phyloP scores from a whole-genome alignment of 2,888 invertebrate species.

The Molanna angustata region DNA sequence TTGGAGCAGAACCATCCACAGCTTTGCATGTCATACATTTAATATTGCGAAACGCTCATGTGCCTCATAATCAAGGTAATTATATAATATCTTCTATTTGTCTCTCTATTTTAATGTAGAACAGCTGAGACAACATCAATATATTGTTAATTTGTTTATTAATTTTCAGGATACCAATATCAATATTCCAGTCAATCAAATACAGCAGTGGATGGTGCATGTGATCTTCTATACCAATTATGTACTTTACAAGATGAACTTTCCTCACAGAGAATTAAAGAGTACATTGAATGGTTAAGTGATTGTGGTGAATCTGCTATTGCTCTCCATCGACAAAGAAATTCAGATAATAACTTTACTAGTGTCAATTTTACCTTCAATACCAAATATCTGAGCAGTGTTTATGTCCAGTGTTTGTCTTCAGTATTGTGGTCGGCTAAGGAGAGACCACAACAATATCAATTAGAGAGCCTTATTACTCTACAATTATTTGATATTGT shows the following conservation, averaged over 20 bases:
- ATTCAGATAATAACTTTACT: conserved; percentile 45
- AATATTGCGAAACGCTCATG: conserved; percentile 45
- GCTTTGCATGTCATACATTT: conserved; percentile 32
- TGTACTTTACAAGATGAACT: conserved; percentile 58
- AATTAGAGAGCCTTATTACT: conserved; percentile 67
- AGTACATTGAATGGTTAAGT: conserved; percentile 73
- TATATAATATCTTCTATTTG: not conserved
- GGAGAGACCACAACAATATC: conserved; percentile 58
- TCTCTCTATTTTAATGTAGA: not conserved
- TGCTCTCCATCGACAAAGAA: conserved; percentile 31
- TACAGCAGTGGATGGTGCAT: conserved; percentile 58
- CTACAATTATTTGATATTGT: conserved; percentile 73
- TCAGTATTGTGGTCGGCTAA: conserved; percentile 68
- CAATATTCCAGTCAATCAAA: conserved; percentile 30
- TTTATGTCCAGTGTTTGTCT: conserved; percentile 73
- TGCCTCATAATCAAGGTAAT: conserved; percentile 39
- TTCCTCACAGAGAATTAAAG: conserved; percentile 60
- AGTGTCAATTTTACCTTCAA: conserved; percentile 10
- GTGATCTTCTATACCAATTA: conserved; percentile 77
- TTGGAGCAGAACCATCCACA: conserved; percentile 37
- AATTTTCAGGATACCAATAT: conserved; percentile 25
- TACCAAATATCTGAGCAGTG: conserved; percentile 42
- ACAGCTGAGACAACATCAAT: not conserved
- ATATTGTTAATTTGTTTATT: not conserved
- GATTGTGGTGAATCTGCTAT: conserved; percentile 54